Conservation (phyloP, 23 tunicate genomes). For the Diplosoma virens region DNA sequence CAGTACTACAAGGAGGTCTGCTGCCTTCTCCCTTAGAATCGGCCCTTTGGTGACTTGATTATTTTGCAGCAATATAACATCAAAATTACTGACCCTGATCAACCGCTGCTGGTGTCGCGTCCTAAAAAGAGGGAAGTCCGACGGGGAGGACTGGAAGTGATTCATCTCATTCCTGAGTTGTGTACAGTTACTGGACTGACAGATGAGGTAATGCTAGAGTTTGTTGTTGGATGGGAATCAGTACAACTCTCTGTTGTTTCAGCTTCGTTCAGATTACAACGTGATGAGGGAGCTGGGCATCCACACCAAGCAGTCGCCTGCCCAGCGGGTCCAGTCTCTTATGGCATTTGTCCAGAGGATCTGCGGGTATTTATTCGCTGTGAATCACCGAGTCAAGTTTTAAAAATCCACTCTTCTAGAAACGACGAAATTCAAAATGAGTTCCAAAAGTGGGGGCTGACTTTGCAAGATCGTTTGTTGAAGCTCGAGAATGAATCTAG, state of each 20-base stretch:
- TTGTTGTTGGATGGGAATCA: no score
- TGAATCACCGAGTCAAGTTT: no score
- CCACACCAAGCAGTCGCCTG: conserved; percentile 86
- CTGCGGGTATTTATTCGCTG: no score
- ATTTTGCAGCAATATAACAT: conserved; percentile 82
- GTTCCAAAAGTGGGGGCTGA: conserved; percentile 67
- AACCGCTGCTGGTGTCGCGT: conserved; percentile 81
- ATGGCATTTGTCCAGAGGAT: conserved; percentile 50
- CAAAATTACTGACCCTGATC: conserved; percentile 44
- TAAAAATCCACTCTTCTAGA: conserved; percentile 10
- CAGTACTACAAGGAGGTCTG: conserved; percentile 80
- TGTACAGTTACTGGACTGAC: conserved; percentile 92
- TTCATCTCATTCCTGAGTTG: conserved; percentile 89
- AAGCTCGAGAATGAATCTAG: neutral
- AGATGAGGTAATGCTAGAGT: conserved; percentile 60
- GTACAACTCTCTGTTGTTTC: no score
- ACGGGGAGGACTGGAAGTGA: conserved; percentile 54
- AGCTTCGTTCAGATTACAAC: conserved; percentile 80
- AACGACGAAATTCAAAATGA: conserved; percentile 41
- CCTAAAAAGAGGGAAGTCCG: conserved; percentile 80
- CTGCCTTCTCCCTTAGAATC: no score
- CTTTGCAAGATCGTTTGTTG: conserved; percentile 46
- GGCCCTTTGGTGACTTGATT: neutral
- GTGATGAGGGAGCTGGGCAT: conserved; percentile 81
- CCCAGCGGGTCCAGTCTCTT: conserved; percentile 47